A percentile compares a stretch with the other conserved stretches of the same genome.
phyloP scores from a whole-genome alignment of 2,113 vertebrate species.

The Clinocottus analis region DNA sequence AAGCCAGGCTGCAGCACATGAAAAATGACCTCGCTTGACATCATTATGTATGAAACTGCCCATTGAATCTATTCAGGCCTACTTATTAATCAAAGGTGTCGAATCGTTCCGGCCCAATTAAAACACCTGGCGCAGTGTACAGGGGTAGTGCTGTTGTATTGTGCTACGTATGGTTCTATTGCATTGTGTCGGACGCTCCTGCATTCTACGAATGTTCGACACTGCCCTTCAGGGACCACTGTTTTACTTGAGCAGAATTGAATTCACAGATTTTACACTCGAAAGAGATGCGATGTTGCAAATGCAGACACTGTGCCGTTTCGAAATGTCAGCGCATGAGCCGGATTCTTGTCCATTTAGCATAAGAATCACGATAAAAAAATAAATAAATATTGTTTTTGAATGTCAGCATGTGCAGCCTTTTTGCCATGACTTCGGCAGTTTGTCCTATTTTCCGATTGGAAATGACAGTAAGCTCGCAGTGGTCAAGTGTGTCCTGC shows the following conservation, averaged over 20 bases:
- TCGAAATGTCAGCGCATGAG: background rate
- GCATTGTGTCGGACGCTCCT: background rate
- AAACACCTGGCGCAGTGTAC: background rate
- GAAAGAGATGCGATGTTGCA: background rate
- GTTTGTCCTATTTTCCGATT: conserved; percentile 63
- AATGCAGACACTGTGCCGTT: background rate
- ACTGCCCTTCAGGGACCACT: background rate
- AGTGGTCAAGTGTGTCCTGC: conserved; percentile 62
- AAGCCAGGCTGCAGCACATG: background rate
- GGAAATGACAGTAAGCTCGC: conserved; percentile 43
- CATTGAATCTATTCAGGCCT: background rate
- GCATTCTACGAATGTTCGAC: background rate
- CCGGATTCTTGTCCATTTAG: conserved; percentile 13
- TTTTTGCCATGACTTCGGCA: conserved; percentile 54
- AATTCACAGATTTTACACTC: conserved; percentile 30
- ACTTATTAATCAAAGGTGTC: background rate
- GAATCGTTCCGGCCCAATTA: background rate
- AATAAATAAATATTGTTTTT: conserved; percentile 38
- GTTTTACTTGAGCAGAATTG: background rate
- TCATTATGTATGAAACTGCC: background rate
- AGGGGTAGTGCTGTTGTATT: too few species aligned
- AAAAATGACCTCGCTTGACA: background rate
- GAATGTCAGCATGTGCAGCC: conserved; percentile 46
- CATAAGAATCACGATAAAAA: background rate
- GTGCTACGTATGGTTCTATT: background rate